Percentiles rank a stretch among this genome's conserved stretches.
Evolutionary conservation across 2,888 invertebrate genomes (phyloP).

Genomic region (Drosophila picticornis): DNA sequence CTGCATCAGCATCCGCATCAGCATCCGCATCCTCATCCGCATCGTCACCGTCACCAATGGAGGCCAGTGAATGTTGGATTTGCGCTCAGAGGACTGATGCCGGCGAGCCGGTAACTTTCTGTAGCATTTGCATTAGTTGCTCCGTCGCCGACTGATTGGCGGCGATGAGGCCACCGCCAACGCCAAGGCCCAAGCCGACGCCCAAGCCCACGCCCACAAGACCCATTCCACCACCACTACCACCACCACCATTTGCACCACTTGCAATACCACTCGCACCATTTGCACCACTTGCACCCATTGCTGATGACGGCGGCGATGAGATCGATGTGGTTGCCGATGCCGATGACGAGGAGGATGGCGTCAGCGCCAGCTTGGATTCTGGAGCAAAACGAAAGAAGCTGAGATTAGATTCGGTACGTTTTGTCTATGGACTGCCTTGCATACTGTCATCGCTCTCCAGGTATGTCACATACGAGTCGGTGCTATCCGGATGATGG

Average conservation of each 20-base stretch:
- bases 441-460: constrained; percentile 94
- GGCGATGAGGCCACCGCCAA: constrained; percentile 34
- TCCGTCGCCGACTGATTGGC: constrained; percentile 83
- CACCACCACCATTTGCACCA: background rate
- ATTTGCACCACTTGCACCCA: constrained; percentile 17
- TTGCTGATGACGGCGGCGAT: constrained; percentile 77
- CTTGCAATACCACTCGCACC: constrained; percentile 24
- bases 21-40: constrained; percentile 31
- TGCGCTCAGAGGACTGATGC: constrained; percentile 68
- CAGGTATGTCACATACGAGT: constrained; percentile 96
- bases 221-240: constrained; percentile 39
- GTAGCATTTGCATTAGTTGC: constrained; percentile 84
- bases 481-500: constrained; percentile 91
- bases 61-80: constrained; percentile 42
- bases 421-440: constrained; percentile 89
- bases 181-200: constrained; percentile 41
- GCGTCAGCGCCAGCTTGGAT: constrained; percentile 84
- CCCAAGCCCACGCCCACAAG: constrained; percentile 55
- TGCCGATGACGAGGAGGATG: constrained; percentile 79
- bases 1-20: constrained; percentile 9
- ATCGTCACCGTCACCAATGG: constrained; percentile 30
- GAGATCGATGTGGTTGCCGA: constrained; percentile 80
- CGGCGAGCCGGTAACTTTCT: constrained; percentile 81
- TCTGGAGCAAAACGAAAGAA: constrained; percentile 85
- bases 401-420: constrained; percentile 85